Percentiles rank a stretch among this genome's conserved stretches.
Evolutionary conservation across 2,888 invertebrate species (phyloP).

Genomic region (Ommatoiulus sabulosus): DNA sequence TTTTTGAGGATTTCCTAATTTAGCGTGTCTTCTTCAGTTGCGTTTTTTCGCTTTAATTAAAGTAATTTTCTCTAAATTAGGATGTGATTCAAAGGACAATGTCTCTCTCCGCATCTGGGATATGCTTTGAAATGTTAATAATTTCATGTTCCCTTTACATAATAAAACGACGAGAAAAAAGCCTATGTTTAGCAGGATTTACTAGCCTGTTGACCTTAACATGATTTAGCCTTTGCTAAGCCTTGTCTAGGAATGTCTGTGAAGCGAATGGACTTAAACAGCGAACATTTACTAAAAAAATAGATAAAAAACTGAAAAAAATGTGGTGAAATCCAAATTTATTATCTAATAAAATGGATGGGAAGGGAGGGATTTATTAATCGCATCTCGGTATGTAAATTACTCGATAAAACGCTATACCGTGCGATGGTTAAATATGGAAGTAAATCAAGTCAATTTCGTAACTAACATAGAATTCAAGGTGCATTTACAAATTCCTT

Average conservation of each 20-base stretch:
- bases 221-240: conserved; percentile 32
- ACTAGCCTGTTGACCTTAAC: conserved; percentile 46
- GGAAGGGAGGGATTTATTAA: not conserved
- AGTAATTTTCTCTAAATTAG: not conserved
- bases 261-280: not conserved
- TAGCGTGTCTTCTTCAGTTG: not conserved
- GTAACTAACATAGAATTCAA: too few relatives aligned
- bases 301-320: not conserved
- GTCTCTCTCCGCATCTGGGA: not conserved
- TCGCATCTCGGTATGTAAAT: not conserved
- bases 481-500: too few relatives aligned
- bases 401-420: not conserved
- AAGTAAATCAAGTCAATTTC: too few relatives aligned
- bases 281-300: not conserved
- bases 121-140: conserved; percentile 38
- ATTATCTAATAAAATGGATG: not conserved
- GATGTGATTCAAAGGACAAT: conserved; percentile 17
- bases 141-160: conserved; percentile 48
- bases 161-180: not conserved
- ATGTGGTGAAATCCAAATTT: not conserved
- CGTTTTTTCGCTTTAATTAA: conserved; percentile 7
- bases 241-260: conserved; percentile 34
- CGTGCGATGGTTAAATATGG: too few relatives aligned
- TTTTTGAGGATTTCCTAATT: not conserved
- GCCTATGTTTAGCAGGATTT: conserved; percentile 26